phyloP scores from a whole-genome alignment of 2,888 invertebrate genomes.

The Melanostoma scalare region DNA sequence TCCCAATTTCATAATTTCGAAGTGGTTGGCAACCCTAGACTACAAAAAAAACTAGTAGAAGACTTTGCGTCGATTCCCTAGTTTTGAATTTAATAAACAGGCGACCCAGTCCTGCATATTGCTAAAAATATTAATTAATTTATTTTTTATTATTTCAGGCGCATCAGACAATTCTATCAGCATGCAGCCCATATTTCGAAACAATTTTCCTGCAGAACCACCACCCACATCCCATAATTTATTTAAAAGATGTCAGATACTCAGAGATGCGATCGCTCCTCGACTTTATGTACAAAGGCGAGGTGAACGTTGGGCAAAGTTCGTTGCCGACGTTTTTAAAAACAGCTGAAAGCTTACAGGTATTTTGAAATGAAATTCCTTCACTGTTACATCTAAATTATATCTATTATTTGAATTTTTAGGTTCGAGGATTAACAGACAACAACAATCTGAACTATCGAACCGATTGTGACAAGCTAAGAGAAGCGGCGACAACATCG shows the following conservation, averaged over 20 bases:
- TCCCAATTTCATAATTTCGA: too few relatives aligned
- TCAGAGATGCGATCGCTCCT: slow-evolving; percentile 94
- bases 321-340: slow-evolving; percentile 94
- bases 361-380: slow-evolving; percentile 75
- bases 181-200: slow-evolving; percentile 97
- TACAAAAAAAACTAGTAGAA: too few relatives aligned
- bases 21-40: too few relatives aligned
- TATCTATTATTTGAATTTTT: slow-evolving; percentile 27
- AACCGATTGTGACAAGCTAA: slow-evolving; percentile 81
- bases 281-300: slow-evolving; percentile 96
- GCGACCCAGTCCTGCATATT: slow-evolving; percentile 28
- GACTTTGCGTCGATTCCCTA: too few relatives aligned
- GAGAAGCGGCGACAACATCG: slow-evolving; percentile 80
- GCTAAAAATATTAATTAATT: slow-evolving; percentile 30
- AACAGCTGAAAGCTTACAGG: slow-evolving; percentile 95
- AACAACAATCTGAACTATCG: slow-evolving; percentile 86
- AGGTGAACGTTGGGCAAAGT: slow-evolving; percentile 95
- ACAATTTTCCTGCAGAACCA: slow-evolving; percentile 93
- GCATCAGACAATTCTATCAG: slow-evolving; percentile 95
- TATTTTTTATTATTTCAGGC: slow-evolving; percentile 84
- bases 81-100: too few relatives aligned
- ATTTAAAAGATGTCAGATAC: slow-evolving; percentile 95
- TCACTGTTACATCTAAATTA: neutral
- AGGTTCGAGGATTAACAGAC: slow-evolving; percentile 92
- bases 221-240: slow-evolving; percentile 95